Evolutionary conservation across 2,113 vertebrate species (phyloP).

Genomic region (Grammomys dolichurus): DNA sequence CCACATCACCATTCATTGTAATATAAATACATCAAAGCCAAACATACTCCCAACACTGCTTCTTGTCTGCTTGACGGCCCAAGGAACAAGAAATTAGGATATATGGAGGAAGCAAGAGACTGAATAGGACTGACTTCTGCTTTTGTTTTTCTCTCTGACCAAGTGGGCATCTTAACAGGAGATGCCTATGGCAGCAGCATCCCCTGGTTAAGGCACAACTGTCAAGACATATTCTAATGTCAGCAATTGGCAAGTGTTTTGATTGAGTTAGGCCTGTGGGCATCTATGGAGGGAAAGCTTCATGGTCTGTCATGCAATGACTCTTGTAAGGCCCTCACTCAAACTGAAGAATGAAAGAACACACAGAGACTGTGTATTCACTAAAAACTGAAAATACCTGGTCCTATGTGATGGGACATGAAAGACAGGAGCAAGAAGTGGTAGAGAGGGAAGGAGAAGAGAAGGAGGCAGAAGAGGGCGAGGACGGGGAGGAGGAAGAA

Average conservation of each 20-base stretch:
- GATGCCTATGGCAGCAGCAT: not conserved
- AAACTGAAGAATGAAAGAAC: not conserved
- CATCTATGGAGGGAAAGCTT: slow-evolving; percentile 7
- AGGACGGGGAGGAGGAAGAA: not conserved
- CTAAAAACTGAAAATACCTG: not conserved
- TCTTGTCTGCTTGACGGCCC: not conserved
- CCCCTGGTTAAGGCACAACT: not conserved
- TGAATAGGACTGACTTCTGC: not conserved
- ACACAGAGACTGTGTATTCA: not conserved
- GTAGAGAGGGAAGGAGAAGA: not conserved
- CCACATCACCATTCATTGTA: not conserved
- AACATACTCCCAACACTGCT: not conserved
- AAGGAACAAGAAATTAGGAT: not conserved
- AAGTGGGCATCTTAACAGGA: not conserved
- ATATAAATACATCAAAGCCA: slow-evolving; percentile 9
- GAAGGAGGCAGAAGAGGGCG: not conserved
- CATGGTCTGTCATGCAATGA: not conserved
- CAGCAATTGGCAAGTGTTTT: not conserved
- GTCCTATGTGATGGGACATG: slow-evolving; percentile 12
- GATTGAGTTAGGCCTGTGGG: not conserved
- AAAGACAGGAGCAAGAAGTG: not conserved
- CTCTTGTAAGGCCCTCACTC: not conserved
- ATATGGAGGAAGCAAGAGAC: not conserved
- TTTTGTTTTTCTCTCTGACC: not conserved
- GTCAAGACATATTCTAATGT: not conserved